A percentile compares a stretch with the other conserved stretches of the same genome.
These are phyloP conservation scores for Drosophila santomea DNA, from an alignment of 1,140 invertebrate species.

Conservation along the genomic window DNA sequence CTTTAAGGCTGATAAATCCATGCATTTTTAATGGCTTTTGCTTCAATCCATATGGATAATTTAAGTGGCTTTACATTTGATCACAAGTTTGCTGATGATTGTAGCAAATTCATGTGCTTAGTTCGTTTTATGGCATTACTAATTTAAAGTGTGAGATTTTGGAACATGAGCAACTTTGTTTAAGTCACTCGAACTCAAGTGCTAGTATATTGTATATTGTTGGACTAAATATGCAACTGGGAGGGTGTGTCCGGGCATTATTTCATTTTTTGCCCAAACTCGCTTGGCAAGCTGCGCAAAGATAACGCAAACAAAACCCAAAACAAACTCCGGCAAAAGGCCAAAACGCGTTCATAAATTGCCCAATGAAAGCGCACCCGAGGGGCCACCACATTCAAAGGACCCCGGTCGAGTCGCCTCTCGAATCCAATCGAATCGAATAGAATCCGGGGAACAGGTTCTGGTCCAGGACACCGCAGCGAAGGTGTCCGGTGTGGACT, in stretches of 20 bases:
- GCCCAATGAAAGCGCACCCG: conserved; percentile 52
- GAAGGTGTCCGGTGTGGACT: neutral
- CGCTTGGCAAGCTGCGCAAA: conserved; percentile 34
- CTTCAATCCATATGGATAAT: neutral
- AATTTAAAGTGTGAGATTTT: neutral
- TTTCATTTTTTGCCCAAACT: conserved; percentile 53
- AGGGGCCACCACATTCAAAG: conserved; percentile 25
- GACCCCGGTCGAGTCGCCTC: neutral
- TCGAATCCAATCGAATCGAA: conserved; percentile 15
- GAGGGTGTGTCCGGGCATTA: conserved; percentile 41
- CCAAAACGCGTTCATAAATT: conserved; percentile 75
- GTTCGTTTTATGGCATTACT: neutral
- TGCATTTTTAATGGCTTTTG: neutral
- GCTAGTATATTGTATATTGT: too few relatives aligned
- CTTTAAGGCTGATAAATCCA: neutral
- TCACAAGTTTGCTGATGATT: too few relatives aligned
- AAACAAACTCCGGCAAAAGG: conserved; percentile 64
- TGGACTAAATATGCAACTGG: conserved; percentile 25
- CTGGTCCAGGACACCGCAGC: neutral
- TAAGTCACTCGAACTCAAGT: too few relatives aligned
- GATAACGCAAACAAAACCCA: conserved; percentile 42
- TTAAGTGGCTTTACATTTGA: neutral
- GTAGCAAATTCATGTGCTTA: too few relatives aligned
- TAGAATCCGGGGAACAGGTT: conserved; percentile 11
- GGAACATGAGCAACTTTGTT: too few relatives aligned